Base-by-base conservation (phyloP, 2,113 vertebrate genomes). In the Anarhynchus alexandrinus region DNA sequence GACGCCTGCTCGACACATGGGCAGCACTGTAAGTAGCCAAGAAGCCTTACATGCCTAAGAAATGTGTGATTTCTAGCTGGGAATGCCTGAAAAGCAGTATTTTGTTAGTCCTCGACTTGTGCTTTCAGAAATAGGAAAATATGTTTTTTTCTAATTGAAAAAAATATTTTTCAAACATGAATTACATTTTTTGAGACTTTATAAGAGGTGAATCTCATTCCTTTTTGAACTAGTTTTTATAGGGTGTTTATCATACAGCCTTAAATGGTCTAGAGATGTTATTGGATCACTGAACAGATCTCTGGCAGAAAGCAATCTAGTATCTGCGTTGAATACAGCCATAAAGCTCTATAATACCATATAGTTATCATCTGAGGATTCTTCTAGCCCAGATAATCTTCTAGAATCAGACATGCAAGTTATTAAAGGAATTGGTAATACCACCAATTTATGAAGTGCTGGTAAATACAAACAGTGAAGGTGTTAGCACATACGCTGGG, bases 1-100 rank as follows among this genome's bases (percentile, higher is more conserved):
- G 22, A 5, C 0, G 14, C 89, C 82, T 6, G 18, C 45, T 25
- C 4, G 2, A 42, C 51, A 34, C 74, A 40, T 1, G 12, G n/a
- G 12, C 67, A 52, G 47, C 5, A 0, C 47, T 67, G 18, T 2
- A 5, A 25, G 43, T 23, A 70, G 72, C 61, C 82, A 54, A 30
- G 58, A 57, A 66, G 18, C 51, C 58, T 71, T 38, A 27, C 6
- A 0, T 30, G 47, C 57, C 34, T 12, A 8, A 76, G 43, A 26
- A 61, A 45, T 2, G 52, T 19, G 57, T 25, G 23, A 29, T 51
- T 8, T 2, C 64, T n/a, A 3, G 27, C 69, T 81, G 67, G 82
- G 42, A 62, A 42, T 64, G 59, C 65, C 5, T 9, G 40, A 79
- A 79, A 90, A 54, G 32, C 38, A 20, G 14, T 3, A 1, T 36